A percentile compares a stretch with the other conserved stretches of the same genome.
These are phyloP conservation scores for Tauraco hartlaubi DNA, from an alignment of 2,797 vertebrate genomes.

Conservation along the genomic window DNA sequence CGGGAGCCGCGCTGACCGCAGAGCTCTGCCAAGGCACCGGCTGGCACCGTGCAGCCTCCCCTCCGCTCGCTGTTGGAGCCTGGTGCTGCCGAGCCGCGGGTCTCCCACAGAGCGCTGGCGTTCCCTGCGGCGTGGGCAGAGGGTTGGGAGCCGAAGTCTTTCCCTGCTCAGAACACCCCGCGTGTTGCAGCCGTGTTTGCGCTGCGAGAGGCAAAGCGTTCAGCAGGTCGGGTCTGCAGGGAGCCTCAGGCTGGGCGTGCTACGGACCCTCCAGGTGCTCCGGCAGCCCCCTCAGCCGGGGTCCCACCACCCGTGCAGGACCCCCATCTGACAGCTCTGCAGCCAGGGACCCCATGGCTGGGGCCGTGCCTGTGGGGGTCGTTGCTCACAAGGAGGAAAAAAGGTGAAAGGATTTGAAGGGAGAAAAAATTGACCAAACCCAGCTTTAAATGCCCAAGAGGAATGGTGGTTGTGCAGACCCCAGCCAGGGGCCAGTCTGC, in stretches of 20 bases:
- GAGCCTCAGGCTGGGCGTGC: accelerated
- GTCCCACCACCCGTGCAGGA: accelerated
- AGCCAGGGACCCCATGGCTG: neutral
- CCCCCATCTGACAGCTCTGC: accelerated
- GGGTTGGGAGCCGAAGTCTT: neutral
- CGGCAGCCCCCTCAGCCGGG: accelerated
- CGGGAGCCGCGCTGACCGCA: accelerated
- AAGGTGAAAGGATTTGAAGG: neutral
- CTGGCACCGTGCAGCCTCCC: accelerated
- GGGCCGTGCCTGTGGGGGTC: accelerated
- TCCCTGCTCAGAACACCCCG: neutral
- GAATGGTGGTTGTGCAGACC: neutral
- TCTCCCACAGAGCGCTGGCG: accelerated
- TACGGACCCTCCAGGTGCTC: neutral
- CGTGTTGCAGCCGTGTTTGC: accelerated
- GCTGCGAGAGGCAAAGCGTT: accelerated
- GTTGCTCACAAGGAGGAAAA: neutral
- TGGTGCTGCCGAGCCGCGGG: accelerated
- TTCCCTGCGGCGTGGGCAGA: too few species aligned
- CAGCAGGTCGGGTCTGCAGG: neutral
- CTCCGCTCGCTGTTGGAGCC: neutral
- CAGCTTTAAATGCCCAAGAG: neutral
- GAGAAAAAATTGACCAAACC: too few species aligned
- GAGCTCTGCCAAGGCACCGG: neutral
- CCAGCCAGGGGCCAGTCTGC: accelerated